Percentiles rank a stretch among this genome's conserved stretches.
phyloP scores from a whole-genome alignment of 2,888 invertebrate genomes.

The Nesidiocoris tenuis region DNA sequence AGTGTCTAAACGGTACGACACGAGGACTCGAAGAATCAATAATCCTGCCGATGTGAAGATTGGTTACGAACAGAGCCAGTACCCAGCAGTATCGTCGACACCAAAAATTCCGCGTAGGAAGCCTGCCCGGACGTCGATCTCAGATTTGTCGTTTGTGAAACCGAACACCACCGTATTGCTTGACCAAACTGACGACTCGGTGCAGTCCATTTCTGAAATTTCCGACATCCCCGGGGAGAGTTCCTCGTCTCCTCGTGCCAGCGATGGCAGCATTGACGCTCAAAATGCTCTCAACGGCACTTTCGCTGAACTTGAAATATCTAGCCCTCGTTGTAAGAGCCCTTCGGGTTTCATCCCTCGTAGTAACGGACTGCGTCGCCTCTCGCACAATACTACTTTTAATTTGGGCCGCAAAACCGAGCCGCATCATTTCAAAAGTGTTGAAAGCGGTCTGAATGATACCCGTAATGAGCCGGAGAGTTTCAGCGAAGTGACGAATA shows the following conservation, averaged over 20 bases:
- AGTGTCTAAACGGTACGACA: not conserved
- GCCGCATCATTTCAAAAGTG: conserved; percentile 29
- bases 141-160: not conserved
- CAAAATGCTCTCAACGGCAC: not conserved
- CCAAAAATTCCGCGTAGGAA: not conserved
- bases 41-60: not conserved
- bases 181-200: not conserved
- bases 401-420: conserved; percentile 3
- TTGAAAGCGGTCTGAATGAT: conserved; percentile 30
- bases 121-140: not conserved
- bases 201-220: not conserved
- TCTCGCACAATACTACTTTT: conserved; percentile 25
- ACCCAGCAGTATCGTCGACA: not conserved
- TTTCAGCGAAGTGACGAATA: not conserved
- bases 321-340: not conserved
- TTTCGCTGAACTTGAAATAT: not conserved
- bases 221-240: not conserved
- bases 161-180: not conserved
- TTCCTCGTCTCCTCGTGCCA: not conserved
- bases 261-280: not conserved
- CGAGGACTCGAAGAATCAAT: not conserved
- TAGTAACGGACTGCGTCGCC: conserved; percentile 9
- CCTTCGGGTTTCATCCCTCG: not conserved
- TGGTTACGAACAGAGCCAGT: not conserved
- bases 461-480: conserved; percentile 8